Conservation (phyloP, 2,888 invertebrate species). For the Leptothorax acervorum region DNA sequence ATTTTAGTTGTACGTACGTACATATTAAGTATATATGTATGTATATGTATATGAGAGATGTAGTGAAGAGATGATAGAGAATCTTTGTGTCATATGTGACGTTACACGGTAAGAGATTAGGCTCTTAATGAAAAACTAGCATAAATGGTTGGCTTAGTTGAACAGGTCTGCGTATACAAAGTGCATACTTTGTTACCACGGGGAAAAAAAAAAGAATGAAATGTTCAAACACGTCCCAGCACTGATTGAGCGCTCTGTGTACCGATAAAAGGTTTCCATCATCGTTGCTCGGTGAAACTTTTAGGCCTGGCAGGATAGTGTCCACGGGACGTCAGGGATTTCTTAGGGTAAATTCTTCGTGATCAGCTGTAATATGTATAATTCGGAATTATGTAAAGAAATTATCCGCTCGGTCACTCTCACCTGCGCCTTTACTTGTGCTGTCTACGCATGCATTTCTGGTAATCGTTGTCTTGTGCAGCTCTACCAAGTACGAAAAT, state of each 20-base stretch:
- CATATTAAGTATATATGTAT: background rate
- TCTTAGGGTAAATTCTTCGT: slow-evolving; percentile 35
- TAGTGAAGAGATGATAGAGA: slow-evolving; percentile 18
- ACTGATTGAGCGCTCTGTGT: background rate
- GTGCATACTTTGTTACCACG: background rate
- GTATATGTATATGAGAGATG: slow-evolving; percentile 1
- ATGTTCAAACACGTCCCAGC: background rate
- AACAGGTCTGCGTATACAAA: slow-evolving; percentile 1
- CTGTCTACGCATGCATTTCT: slow-evolving; percentile 71
- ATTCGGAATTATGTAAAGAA: slow-evolving; percentile 33
- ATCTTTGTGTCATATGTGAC: slow-evolving; percentile 34
- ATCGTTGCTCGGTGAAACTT: background rate
- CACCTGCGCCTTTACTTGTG: slow-evolving; percentile 49
- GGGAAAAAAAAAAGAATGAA: background rate
- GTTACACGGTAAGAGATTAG: slow-evolving; percentile 13
- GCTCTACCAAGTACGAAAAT: slow-evolving; percentile 71
- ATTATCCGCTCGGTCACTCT: slow-evolving; percentile 42
- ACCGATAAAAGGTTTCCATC: background rate
- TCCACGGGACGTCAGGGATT: slow-evolving; percentile 39
- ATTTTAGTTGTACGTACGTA: slow-evolving; percentile 34
- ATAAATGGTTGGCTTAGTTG: slow-evolving; percentile 19
- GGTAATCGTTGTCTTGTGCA: slow-evolving; percentile 72
- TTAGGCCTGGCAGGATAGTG: background rate
- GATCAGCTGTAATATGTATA: slow-evolving; percentile 32
- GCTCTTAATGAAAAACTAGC: slow-evolving; percentile 8